A percentile compares a stretch with the other conserved stretches of the same genome.
phyloP scores from a whole-genome alignment of 1,140 invertebrate species.

The Argopecten irradians region DNA sequence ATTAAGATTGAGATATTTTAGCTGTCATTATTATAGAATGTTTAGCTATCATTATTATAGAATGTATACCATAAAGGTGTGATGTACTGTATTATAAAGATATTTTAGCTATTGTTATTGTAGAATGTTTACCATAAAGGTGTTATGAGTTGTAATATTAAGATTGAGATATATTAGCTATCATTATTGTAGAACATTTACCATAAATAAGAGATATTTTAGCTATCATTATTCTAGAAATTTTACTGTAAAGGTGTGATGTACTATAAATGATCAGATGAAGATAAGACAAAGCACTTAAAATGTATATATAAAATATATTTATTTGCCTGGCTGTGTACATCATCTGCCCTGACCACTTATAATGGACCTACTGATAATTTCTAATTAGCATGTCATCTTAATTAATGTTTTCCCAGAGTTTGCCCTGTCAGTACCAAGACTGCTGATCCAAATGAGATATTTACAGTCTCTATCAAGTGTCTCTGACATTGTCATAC shows the following conservation, averaged over 20 bases:
- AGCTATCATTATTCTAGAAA: background rate
- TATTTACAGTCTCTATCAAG: background rate
- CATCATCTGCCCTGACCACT: background rate
- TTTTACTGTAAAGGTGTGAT: background rate
- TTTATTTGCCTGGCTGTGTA: background rate
- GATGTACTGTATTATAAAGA: too few relatives aligned
- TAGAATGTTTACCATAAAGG: background rate
- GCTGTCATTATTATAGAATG: too few relatives aligned
- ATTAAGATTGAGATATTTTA: too few relatives aligned
- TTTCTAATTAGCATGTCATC: background rate
- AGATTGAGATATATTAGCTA: too few relatives aligned
- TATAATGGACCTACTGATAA: background rate
- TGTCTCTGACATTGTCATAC: background rate
- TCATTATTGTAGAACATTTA: background rate
- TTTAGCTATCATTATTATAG: too few relatives aligned
- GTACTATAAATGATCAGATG: background rate
- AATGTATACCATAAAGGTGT: too few relatives aligned
- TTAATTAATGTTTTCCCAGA: background rate
- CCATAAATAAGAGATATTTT: too few relatives aligned
- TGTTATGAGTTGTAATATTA: too few relatives aligned
- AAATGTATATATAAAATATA: too few relatives aligned
- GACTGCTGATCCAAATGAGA: background rate
- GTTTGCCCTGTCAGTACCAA: background rate
- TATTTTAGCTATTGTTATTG: too few relatives aligned
- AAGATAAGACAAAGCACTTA: background rate